Conservation (phyloP, 2,113 vertebrate genomes). For the Theristicus caerulescens region DNA sequence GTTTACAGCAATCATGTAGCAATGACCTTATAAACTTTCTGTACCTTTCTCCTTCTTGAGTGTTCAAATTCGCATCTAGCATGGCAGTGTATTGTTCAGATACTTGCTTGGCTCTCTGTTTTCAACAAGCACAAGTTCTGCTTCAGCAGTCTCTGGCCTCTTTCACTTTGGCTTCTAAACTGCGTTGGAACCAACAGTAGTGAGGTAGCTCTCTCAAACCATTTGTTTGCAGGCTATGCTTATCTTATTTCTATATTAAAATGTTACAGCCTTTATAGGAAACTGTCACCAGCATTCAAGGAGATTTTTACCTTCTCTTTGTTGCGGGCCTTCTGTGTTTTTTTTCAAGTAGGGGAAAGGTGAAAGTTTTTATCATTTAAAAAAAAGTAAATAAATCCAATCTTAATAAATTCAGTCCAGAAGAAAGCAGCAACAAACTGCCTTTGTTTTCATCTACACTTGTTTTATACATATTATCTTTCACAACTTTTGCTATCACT, state of each 20-base stretch:
- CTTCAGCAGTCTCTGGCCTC: not conserved
- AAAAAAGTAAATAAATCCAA: not conserved
- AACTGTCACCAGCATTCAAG: not conserved
- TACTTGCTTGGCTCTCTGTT: not conserved
- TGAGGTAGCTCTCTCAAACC: not conserved
- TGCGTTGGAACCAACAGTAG: not conserved
- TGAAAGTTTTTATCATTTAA: not conserved
- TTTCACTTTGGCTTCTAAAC: not conserved
- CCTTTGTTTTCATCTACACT: not conserved
- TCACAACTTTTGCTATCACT: not conserved
- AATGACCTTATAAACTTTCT: slow-evolving; percentile 42
- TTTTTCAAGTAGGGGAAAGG: not conserved
- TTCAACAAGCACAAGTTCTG: not conserved
- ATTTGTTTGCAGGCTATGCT: not conserved
- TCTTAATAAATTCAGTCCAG: not conserved
- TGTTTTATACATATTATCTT: not conserved
- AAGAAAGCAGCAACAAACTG: not conserved
- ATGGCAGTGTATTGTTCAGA: not conserved
- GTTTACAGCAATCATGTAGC: slow-evolving; percentile 47
- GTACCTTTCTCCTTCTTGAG: not conserved
- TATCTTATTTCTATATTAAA: not conserved
- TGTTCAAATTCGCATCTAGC: not conserved
- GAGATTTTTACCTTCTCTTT: not conserved
- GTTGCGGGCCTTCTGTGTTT: not conserved
- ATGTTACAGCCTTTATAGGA: not conserved